Evolutionary conservation across 2,797 vertebrate genomes (phyloP).

Genomic region (Pteropus rufus): DNA sequence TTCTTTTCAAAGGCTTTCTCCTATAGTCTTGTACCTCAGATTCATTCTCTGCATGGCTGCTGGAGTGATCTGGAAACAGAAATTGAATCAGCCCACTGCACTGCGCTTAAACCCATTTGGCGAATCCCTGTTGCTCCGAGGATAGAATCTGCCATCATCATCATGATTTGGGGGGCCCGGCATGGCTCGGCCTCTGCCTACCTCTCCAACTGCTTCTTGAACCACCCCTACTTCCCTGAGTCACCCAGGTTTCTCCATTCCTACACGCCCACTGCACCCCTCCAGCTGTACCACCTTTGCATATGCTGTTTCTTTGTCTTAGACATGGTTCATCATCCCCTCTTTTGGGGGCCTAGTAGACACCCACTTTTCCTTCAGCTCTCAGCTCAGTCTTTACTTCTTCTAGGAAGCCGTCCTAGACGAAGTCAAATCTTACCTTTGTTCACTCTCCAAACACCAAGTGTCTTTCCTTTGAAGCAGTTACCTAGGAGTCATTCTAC

Average conservation of each 20-base stretch:
- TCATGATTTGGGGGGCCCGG: background rate
- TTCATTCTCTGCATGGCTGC: background rate
- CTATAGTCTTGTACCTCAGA: background rate
- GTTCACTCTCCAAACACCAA: background rate
- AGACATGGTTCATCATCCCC: background rate
- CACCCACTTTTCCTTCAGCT: background rate
- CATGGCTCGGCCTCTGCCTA: background rate
- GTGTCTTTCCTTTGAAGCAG: background rate
- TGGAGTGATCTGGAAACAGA: background rate
- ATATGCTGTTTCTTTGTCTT: background rate
- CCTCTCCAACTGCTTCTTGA: background rate
- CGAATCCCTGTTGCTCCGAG: background rate
- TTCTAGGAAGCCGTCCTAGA: background rate
- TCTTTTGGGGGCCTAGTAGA: background rate
- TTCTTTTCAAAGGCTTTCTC: background rate
- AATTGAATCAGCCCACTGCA: background rate
- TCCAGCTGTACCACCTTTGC: background rate
- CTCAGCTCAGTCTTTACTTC: background rate
- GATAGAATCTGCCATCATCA: background rate
- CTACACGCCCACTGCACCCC: rapidly evolving
- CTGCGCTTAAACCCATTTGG: background rate
- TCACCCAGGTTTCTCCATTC: background rate
- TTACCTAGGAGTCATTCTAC: background rate
- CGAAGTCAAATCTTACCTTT: background rate
- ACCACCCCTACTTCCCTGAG: background rate